Evolutionary conservation across 2,888 invertebrate species (phyloP).

Genomic region (Cataglyphis rosenhaueri): DNA sequence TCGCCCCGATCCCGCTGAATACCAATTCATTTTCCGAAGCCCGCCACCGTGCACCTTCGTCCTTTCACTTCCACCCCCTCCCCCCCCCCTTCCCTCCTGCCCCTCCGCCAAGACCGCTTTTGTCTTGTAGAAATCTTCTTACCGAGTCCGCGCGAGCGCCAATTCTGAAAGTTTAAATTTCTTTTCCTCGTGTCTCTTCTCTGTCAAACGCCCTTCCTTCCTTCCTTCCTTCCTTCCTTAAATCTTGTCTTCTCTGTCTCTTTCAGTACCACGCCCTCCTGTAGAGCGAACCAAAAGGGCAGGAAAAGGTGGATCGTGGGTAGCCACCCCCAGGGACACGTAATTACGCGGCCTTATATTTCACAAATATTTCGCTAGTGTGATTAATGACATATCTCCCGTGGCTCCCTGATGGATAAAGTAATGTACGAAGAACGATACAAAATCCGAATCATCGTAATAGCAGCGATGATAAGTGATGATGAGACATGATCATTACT

Average conservation of each 20-base stretch:
- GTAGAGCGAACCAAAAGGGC: neutral
- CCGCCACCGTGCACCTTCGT: conserved; percentile 40
- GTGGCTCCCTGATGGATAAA: conserved; percentile 47
- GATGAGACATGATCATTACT: conserved; percentile 3
- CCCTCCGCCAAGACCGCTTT: conserved; percentile 66
- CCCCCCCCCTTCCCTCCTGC: neutral
- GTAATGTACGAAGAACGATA: conserved; percentile 54
- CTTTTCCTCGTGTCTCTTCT: conserved; percentile 55
- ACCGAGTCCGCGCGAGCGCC: conserved; percentile 57
- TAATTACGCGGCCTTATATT: conserved; percentile 77
- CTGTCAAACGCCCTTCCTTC: conserved; percentile 29
- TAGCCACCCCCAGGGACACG: conserved; percentile 49
- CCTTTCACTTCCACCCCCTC: conserved; percentile 50
- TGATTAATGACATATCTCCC: conserved; percentile 78
- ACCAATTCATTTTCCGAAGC: conserved; percentile 79
- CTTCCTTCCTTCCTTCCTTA: conserved; percentile 21
- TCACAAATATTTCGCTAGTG: conserved; percentile 74
- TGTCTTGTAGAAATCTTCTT: conserved; percentile 73
- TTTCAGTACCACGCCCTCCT: conserved; percentile 32
- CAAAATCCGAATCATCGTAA: conserved; percentile 67
- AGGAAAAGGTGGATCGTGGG: neutral
- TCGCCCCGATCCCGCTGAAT: conserved; percentile 77
- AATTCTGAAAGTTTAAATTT: conserved; percentile 64
- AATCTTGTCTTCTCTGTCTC: neutral
- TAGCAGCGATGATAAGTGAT: conserved; percentile 9